These are phyloP conservation scores for Drosophila lutescens DNA, from an alignment of 2,888 invertebrate genomes.

Conservation along the genomic window DNA sequence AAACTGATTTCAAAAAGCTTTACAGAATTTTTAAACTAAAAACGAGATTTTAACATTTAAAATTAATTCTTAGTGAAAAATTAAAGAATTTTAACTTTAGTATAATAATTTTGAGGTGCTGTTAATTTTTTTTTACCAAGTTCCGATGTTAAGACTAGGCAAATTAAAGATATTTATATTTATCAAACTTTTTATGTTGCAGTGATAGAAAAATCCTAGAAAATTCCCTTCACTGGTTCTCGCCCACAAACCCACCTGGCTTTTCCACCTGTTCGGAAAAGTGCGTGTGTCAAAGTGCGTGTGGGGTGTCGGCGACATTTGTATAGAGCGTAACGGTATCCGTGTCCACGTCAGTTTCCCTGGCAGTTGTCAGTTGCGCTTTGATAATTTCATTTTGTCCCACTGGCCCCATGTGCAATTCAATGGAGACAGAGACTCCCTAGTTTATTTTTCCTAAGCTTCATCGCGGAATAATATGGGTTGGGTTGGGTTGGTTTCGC, in stretches of 20 bases:
- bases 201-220: not conserved
- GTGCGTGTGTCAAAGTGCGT: slow-evolving; percentile 81
- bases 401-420: slow-evolving; percentile 56
- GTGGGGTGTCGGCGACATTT: slow-evolving; percentile 62
- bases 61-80: no score
- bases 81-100: no score
- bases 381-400: slow-evolving; percentile 76
- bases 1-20: no score
- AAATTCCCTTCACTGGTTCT: slow-evolving; percentile 9
- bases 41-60: no score
- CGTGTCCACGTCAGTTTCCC: slow-evolving; percentile 59
- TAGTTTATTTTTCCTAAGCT: slow-evolving; percentile 32
- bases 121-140: not conserved
- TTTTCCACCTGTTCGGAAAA: slow-evolving; percentile 65
- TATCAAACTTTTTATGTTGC: not conserved
- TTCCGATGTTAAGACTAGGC: not conserved
- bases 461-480: slow-evolving; percentile 18
- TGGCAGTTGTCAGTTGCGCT: slow-evolving; percentile 72
- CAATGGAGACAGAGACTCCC: slow-evolving; percentile 55
- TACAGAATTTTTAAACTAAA: no score
- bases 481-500: slow-evolving; percentile 8
- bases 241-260: slow-evolving; percentile 18
- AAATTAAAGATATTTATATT: not conserved
- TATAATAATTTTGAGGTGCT: no score
- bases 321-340: slow-evolving; percentile 55